Evolutionary conservation across 2,888 invertebrate species (phyloP), one percentile per base, ranked within the genome.

Genomic region (Spodoptera picta): DNA sequence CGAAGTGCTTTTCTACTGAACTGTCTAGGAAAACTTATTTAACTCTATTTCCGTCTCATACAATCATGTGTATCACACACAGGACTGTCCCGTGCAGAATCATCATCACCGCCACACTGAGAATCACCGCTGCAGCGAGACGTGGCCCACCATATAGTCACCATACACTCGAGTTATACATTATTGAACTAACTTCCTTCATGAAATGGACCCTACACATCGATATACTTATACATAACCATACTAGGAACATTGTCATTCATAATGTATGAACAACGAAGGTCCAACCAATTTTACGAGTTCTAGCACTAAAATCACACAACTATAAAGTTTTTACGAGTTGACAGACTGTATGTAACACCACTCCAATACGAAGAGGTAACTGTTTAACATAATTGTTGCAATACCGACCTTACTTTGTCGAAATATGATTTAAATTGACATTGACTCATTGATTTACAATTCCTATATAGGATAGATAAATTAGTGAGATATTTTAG

Each of bases 291-390:
- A 55, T 23, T 53, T 69, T 45, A 72, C 46, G 48, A 65, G 57
- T 60, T 49, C 23, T 36, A 51, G 36, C 42, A 50, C 44, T 52
- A 48, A 36, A 24, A 31, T 54, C 12, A 1, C 36, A 9, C 27
- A 9, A 46, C 41, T n/a, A 64, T 63, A 57, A 53, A 71, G 19
- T 50, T 43, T 66, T 64, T 60, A 71, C 60, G 66, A 74, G n/a
- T 48, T 44, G 19, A 52, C 51, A 63, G 55, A 46, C 42, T 14
- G 36, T 31, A 50, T 14, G 36, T 31, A 50, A 61, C 76, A 53
- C 67, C 67, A 44, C 67, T 58, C 23, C 44, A 75, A 66, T 74
- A 59, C 46, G 43, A 61, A 71, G 55, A 62, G 36, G 36, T 47
- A 56, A 60, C 66, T 73, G 36, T 7, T 7, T 9, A 47, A 60